Evolutionary conservation across 92 coral and sea anemone species (phyloP).

Genomic region (Plumapathes pennacea): DNA sequence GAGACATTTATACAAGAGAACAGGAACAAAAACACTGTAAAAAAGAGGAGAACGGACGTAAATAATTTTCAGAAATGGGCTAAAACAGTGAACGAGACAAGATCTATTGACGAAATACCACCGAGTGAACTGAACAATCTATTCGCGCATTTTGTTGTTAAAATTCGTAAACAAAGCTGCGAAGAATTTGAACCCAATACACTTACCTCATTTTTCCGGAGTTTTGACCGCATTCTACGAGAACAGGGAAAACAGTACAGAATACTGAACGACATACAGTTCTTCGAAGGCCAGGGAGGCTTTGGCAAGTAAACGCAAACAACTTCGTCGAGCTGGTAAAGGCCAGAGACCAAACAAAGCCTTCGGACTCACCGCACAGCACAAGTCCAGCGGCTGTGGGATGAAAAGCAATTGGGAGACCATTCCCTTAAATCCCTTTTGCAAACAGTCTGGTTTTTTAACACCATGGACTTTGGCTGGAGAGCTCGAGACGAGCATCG

Average conservation of each 20-base stretch:
- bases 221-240: constrained; percentile 29
- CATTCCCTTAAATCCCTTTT: constrained; percentile 22
- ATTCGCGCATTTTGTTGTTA: constrained; percentile 25
- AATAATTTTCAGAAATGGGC: constrained; percentile 14
- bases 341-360: constrained; percentile 30
- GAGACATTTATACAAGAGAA: no score
- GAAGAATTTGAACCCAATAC: constrained; percentile 43
- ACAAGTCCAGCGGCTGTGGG: constrained; percentile 23
- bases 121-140: constrained; percentile 11
- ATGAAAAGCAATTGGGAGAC: constrained; percentile 19
- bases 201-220: constrained; percentile 18
- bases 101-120: constrained; percentile 15
- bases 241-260: constrained; percentile 17
- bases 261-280: constrained; percentile 19
- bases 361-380: background rate
- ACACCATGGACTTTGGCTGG: constrained; percentile 47
- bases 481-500: constrained; percentile 40
- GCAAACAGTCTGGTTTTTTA: constrained; percentile 25
- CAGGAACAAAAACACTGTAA: no score
- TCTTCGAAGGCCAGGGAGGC: constrained; percentile 29
- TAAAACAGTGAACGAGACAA: constrained; percentile 22
- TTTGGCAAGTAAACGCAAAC: constrained; percentile 18
- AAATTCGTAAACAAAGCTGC: constrained; percentile 14
- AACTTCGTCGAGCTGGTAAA: constrained; percentile 27
- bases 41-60: constrained; percentile 14